Percentiles rank a stretch among this genome's conserved stretches.
These are phyloP conservation scores for Hyperoplus immaculatus DNA, from an alignment of 2,797 vertebrate species.

Conservation along the genomic window DNA sequence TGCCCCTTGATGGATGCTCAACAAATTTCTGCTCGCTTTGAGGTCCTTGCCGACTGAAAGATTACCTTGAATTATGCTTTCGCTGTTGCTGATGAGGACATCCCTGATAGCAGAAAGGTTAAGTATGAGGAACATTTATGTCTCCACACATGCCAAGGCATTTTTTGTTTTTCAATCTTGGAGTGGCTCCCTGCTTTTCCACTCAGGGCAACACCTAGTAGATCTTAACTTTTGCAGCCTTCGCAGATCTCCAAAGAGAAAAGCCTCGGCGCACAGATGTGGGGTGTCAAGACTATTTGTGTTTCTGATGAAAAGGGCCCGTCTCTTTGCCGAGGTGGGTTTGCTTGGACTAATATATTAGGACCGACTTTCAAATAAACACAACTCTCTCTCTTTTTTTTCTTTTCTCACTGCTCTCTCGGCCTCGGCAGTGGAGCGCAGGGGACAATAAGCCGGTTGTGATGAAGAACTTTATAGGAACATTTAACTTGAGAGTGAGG, in stretches of 20 bases:
- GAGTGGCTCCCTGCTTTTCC: slow-evolving; percentile 69
- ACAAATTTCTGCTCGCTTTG: slow-evolving; percentile 56
- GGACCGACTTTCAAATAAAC: slow-evolving; percentile 85
- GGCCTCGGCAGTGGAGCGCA: slow-evolving; percentile 32
- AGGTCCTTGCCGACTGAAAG: slow-evolving; percentile 48
- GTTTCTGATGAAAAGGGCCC: slow-evolving; percentile 81
- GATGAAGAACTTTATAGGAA: slow-evolving; percentile 81
- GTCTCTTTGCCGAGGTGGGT: slow-evolving; percentile 76
- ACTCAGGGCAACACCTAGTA: slow-evolving; percentile 64
- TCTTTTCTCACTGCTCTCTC: slow-evolving; percentile 20
- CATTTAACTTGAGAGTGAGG: slow-evolving; percentile 79
- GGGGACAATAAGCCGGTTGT: slow-evolving; percentile 76
- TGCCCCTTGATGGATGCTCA: slow-evolving; percentile 42
- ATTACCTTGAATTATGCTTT: slow-evolving; percentile 68
- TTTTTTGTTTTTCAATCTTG: slow-evolving; percentile 46
- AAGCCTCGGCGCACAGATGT: slow-evolving; percentile 81
- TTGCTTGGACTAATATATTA: slow-evolving; percentile 83
- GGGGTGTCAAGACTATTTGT: slow-evolving; percentile 86
- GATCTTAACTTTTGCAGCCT: slow-evolving; percentile 63
- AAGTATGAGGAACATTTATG: slow-evolving; percentile 71
- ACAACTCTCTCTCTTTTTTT: slow-evolving; percentile 53
- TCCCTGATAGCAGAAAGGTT: slow-evolving; percentile 70
- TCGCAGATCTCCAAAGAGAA: slow-evolving; percentile 53
- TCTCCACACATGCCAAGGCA: slow-evolving; percentile 52
- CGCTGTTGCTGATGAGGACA: slow-evolving; percentile 72